These are phyloP conservation scores for Epinephelus fuscoguttatus DNA, from an alignment of 2,113 vertebrate species.

Conservation along the genomic window DNA sequence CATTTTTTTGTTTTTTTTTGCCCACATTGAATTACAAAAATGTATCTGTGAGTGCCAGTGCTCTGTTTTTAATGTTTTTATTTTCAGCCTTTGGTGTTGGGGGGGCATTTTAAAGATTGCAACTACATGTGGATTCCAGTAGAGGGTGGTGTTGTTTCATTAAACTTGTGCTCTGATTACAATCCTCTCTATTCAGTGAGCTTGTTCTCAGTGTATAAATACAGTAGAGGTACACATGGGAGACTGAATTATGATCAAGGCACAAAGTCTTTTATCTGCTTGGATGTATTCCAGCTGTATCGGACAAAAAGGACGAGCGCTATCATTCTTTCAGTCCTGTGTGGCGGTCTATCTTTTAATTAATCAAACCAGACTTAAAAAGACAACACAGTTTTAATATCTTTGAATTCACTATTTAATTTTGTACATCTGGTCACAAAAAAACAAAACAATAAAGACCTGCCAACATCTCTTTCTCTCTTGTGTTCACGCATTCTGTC, in stretches of 20 bases:
- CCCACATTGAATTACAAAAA: too few relatives aligned
- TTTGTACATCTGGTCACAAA: conserved; percentile 64
- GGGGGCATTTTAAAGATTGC: neutral
- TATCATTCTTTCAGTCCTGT: neutral
- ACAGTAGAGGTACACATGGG: neutral
- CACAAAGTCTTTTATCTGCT: neutral
- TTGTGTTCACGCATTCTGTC: neutral
- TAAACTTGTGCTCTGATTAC: neutral
- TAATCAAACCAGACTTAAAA: conserved; percentile 19
- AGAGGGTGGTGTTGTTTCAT: conserved; percentile 56
- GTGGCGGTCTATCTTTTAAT: neutral
- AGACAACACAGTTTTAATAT: conserved; percentile 18
- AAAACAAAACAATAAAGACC: conserved; percentile 46
- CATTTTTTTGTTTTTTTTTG: too few relatives aligned
- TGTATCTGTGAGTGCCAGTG: too few relatives aligned
- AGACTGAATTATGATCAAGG: neutral
- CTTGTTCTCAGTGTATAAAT: neutral
- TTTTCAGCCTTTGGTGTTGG: neutral
- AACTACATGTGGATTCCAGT: conserved; percentile 18
- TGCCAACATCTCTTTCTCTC: conserved; percentile 31
- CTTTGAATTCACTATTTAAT: conserved; percentile 71
- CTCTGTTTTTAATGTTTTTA: neutral
- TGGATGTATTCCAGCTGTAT: neutral
- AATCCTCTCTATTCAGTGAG: neutral
- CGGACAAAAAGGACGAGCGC: neutral